Evolutionary conservation across 2,113 vertebrate genomes (phyloP).

Genomic region (Beaufortia kweichowensis): DNA sequence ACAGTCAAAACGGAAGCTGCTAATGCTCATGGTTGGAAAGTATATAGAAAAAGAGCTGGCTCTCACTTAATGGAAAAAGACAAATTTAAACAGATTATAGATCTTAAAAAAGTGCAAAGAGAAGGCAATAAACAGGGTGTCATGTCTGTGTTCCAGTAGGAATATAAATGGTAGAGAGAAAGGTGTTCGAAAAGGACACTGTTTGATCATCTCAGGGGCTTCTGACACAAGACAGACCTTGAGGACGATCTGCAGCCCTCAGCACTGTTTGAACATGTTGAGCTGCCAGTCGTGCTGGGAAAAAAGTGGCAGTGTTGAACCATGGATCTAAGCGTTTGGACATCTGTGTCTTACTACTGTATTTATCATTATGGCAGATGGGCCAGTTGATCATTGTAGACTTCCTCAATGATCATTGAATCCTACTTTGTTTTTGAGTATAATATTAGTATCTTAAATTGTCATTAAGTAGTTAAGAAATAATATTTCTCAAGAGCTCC

Average conservation of each 20-base stretch:
- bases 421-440: neutral
- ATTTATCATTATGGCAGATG: neutral
- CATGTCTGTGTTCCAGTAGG: constrained; percentile 32
- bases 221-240: constrained; percentile 51
- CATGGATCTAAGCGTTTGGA: constrained; percentile 16
- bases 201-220: constrained; percentile 44
- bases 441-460: neutral
- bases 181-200: constrained; percentile 37
- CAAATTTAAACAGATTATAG: constrained; percentile 45
- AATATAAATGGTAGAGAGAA: constrained; percentile 41
- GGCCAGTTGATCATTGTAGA: neutral
- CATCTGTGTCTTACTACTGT: neutral
- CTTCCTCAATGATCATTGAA: too few relatives aligned
- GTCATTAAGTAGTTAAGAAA: neutral
- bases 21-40: constrained; percentile 44
- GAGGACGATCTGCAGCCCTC: constrained; percentile 19
- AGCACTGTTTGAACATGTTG: neutral
- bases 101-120: constrained; percentile 49
- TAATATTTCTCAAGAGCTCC: neutral
- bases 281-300: constrained; percentile 15
- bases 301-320: constrained; percentile 38
- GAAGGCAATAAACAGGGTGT: constrained; percentile 50
- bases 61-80: constrained; percentile 52
- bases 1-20: constrained; percentile 48
- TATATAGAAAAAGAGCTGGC: constrained; percentile 48